Evolutionary conservation across 2,113 vertebrate genomes (phyloP).

Genomic region (Mobula birostris): DNA sequence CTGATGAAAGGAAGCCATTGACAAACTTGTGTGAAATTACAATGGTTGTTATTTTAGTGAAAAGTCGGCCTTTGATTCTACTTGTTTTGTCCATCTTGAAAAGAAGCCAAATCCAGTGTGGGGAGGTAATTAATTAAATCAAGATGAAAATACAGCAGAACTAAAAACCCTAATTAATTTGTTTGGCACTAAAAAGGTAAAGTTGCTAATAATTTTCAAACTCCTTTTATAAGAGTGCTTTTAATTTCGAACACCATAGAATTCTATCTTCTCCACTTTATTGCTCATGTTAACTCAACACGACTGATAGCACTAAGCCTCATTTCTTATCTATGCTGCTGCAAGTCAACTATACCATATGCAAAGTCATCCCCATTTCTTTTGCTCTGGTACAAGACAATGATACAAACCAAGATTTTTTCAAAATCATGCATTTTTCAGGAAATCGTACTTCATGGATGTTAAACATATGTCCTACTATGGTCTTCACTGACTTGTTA

Average conservation of each 20-base stretch:
- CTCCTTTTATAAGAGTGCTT: too few species aligned
- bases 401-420: not conserved
- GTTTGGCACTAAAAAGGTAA: too few species aligned
- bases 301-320: not conserved
- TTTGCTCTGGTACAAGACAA: not conserved
- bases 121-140: constrained; percentile 4
- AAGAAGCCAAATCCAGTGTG: not conserved
- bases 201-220: too few species aligned
- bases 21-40: constrained; percentile 7
- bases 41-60: constrained; percentile 18
- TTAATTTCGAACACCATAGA: not conserved
- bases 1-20: constrained; percentile 33
- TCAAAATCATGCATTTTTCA: not conserved
- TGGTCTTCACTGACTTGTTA: too few species aligned
- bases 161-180: not conserved
- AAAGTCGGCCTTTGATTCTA: not conserved
- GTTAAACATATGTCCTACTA: too few species aligned
- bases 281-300: not conserved
- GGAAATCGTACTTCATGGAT: too few species aligned
- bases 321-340: not conserved
- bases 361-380: not conserved
- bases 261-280: not conserved
- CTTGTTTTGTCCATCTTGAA: constrained; percentile 1
- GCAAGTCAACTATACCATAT: not conserved
- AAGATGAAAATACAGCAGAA: not conserved